Conservation (phyloP, 2,888 invertebrate species). For the Biston stratarius region DNA sequence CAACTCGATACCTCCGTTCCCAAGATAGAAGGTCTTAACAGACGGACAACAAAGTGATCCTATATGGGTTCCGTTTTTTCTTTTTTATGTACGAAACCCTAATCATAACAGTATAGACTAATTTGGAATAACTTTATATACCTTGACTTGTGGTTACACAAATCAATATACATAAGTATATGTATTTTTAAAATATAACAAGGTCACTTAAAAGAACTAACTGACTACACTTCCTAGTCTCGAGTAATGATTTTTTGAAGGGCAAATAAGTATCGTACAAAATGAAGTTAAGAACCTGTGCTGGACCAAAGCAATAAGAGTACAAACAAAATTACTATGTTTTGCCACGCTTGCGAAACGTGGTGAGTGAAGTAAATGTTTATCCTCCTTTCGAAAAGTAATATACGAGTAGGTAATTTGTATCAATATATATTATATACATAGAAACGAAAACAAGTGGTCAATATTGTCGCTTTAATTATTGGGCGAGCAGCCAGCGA, state of each 20-base stretch:
- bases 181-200: conserved; percentile 13
- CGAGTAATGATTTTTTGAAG: conserved; percentile 23
- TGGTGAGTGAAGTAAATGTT: conserved; percentile 53
- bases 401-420: conserved; percentile 64
- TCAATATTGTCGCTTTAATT: conserved; percentile 79
- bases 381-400: conserved; percentile 63
- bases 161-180: neutral
- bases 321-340: conserved; percentile 46
- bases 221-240: conserved; percentile 23
- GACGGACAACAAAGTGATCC: no score
- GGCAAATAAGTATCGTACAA: conserved; percentile 14
- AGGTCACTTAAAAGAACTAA: conserved; percentile 20
- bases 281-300: conserved; percentile 13
- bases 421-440: conserved; percentile 61
- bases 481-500: conserved; percentile 75
- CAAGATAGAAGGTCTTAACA: no score
- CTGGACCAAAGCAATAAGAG: conserved; percentile 47
- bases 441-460: conserved; percentile 78
- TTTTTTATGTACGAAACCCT: no score
- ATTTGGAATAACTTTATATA: conserved; percentile 19
- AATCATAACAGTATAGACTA: conserved; percentile 32
- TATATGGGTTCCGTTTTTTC: no score
- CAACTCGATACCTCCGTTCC: no score
- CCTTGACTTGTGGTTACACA: conserved; percentile 7
- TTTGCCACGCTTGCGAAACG: conserved; percentile 57